Percentiles rank a stretch among this genome's conserved stretches.
phyloP scores from a whole-genome alignment of 2,888 invertebrate species.

The Chironomus tentans region DNA sequence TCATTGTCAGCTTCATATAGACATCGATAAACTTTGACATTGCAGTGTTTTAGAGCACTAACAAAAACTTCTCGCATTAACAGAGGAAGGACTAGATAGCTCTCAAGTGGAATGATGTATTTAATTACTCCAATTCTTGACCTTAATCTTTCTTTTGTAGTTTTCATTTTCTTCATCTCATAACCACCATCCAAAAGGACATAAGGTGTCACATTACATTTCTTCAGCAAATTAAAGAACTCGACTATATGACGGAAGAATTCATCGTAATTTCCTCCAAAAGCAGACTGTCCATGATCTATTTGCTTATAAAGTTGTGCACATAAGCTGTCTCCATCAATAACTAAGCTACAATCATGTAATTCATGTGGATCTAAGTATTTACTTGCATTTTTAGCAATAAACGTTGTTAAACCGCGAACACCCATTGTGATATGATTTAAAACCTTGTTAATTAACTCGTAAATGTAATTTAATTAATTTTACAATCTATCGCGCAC shows the following conservation, averaged over 20 bases:
- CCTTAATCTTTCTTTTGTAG: conserved; percentile 50
- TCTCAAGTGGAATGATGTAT: conserved; percentile 48
- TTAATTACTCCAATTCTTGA: conserved; percentile 52
- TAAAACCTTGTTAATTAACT: conserved; percentile 28
- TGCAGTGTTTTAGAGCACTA: conserved; percentile 55
- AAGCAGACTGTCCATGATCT: conserved; percentile 56
- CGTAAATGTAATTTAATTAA: background rate
- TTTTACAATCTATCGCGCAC: background rate
- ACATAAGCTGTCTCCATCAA: conserved; percentile 72
- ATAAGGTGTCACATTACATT: conserved; percentile 61
- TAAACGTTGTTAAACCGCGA: conserved; percentile 72
- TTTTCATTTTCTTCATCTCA: conserved; percentile 60
- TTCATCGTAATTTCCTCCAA: conserved; percentile 70
- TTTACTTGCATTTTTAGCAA: conserved; percentile 53
- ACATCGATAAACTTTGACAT: conserved; percentile 60
- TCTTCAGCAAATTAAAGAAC: conserved; percentile 60
- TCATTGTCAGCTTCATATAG: conserved; percentile 86
- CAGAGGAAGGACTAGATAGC: conserved; percentile 60
- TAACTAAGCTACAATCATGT: conserved; percentile 58
- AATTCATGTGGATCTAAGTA: conserved; percentile 56
- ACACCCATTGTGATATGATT: conserved; percentile 61
- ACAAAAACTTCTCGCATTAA: conserved; percentile 65
- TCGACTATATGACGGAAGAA: conserved; percentile 54
- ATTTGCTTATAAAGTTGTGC: conserved; percentile 58
- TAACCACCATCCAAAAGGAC: conserved; percentile 76